Percentiles rank a stretch among this genome's conserved stretches.
phyloP scores from a whole-genome alignment of 2,797 vertebrate genomes.

The Balearica regulorum region DNA sequence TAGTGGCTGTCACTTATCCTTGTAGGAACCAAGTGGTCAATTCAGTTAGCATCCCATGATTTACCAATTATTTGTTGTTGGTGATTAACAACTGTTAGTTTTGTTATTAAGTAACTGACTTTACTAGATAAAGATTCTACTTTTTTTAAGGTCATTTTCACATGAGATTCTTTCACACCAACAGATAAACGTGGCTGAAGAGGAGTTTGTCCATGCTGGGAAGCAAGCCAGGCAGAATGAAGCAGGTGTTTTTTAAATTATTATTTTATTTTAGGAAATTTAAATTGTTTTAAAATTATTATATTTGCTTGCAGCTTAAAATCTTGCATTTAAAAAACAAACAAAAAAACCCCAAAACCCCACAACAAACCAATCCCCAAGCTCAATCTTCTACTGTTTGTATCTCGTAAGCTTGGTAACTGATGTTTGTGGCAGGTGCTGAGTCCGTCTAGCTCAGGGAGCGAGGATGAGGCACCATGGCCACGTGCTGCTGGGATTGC shows the following conservation, averaged over 20 bases:
- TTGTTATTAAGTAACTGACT: not conserved
- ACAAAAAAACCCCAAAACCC: not conserved
- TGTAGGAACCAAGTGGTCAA: not conserved
- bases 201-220: not conserved
- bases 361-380: not conserved
- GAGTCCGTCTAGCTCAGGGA: not conserved
- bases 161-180: not conserved
- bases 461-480: fast-evolving
- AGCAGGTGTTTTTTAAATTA: not conserved
- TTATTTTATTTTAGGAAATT: not conserved
- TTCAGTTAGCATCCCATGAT: not conserved
- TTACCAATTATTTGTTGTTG: not conserved
- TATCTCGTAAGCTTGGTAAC: not conserved
- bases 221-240: not conserved
- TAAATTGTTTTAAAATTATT: not conserved
- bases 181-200: not conserved
- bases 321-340: not conserved
- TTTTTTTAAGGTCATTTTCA: not conserved
- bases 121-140: not conserved
- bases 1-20: not conserved
- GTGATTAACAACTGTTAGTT: not conserved
- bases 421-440: fast-evolving
- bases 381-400: fast-evolving
- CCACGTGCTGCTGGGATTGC: fast-evolving
- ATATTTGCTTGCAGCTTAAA: not conserved